These are phyloP conservation scores for Hylaeus volcanicus DNA, from an alignment of 1,140 invertebrate species.

Conservation along the genomic window DNA sequence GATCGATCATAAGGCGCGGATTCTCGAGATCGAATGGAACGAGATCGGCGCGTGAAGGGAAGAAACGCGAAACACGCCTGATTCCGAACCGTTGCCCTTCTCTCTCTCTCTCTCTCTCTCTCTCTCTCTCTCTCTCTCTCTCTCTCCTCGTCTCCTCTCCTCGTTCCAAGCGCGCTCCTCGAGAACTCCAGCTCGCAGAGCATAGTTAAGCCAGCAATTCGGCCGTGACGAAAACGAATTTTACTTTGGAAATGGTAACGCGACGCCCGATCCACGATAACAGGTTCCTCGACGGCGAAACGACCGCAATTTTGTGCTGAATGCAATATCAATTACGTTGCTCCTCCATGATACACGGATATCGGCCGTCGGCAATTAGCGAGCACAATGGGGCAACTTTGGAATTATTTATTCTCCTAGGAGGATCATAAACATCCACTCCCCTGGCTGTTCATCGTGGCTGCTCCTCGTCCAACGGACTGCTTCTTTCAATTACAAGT, in stretches of 20 bases:
- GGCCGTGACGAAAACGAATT: constrained; percentile 67
- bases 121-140: constrained; percentile 25
- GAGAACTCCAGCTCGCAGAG: background rate
- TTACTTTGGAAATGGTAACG: constrained; percentile 48
- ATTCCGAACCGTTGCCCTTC: constrained; percentile 31
- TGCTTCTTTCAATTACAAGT: too few relatives aligned
- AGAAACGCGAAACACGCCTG: constrained; percentile 61
- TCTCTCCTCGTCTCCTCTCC: background rate
- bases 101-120: constrained; percentile 13
- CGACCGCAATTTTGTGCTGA: constrained; percentile 6
- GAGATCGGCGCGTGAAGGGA: constrained; percentile 63
- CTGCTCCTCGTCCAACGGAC: background rate
- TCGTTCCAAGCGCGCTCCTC: constrained; percentile 1
- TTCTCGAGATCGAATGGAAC: constrained; percentile 59
- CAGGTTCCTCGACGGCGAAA: background rate
- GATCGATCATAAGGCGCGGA: constrained; percentile 49
- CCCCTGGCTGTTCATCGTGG: background rate
- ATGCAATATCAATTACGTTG: constrained; percentile 18
- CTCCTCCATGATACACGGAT: background rate
- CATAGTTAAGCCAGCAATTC: constrained; percentile 57
- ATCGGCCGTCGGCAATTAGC: constrained; percentile 7
- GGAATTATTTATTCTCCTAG: background rate
- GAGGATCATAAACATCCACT: background rate
- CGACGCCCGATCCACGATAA: constrained; percentile 28
- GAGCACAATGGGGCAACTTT: background rate